Evolutionary conservation across 2,888 invertebrate genomes (phyloP).

Genomic region (Achlya flavicornis): DNA sequence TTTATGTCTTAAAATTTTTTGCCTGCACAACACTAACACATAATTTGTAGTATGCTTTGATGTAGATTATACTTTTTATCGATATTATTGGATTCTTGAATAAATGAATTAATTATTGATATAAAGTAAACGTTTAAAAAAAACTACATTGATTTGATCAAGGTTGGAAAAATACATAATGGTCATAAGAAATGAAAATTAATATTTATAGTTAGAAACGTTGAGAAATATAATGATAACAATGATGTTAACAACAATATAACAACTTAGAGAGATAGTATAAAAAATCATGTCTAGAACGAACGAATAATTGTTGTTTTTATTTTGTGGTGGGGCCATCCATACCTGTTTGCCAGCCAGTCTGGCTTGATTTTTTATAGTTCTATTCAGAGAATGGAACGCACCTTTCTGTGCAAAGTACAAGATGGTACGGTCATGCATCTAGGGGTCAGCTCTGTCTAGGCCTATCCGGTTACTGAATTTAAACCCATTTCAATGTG

Average conservation of each 20-base stretch:
- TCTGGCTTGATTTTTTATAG: conserved; percentile 1
- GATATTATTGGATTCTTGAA: not conserved
- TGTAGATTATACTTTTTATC: not conserved
- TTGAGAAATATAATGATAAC: not conserved
- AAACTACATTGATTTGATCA: not conserved
- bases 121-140: not conserved
- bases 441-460: not conserved
- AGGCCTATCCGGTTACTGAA: conserved; percentile 1
- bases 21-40: no score
- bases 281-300: not conserved
- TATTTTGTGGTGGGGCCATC: not conserved
- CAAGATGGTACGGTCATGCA: not conserved
- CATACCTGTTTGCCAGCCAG: not conserved
- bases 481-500: not conserved
- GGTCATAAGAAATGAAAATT: no score
- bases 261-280: no score
- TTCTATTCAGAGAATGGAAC: not conserved
- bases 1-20: no score
- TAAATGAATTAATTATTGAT: not conserved
- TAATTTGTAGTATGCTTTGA: no score
- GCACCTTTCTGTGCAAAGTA: not conserved
- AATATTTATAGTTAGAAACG: not conserved
- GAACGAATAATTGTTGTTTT: not conserved
- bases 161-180: not conserved
- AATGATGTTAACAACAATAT: no score